phyloP scores from a whole-genome alignment of 64 coral and sea anemone species.

The Platygyra sinensis region DNA sequence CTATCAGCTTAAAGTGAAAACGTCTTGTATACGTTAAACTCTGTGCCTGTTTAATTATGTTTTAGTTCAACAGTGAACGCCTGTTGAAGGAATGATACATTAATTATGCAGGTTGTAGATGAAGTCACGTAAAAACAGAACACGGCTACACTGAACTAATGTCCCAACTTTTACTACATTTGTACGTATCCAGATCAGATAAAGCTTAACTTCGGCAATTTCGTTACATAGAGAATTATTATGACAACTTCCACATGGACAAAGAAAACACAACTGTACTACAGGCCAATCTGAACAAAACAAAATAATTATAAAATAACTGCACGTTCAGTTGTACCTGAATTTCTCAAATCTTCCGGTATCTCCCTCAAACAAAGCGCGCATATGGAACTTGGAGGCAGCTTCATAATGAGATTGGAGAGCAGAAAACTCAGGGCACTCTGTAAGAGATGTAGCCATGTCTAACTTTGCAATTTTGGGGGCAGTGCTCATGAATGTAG shows the following conservation, averaged over 20 bases:
- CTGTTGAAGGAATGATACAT: too few relatives aligned
- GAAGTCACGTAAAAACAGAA: too few relatives aligned
- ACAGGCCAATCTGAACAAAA: not conserved
- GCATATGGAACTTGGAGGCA: slow-evolving; percentile 63
- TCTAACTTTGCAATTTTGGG: not conserved
- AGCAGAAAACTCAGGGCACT: slow-evolving; percentile 23
- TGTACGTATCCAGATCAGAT: too few relatives aligned
- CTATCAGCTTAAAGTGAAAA: too few relatives aligned
- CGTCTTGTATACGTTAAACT: too few relatives aligned
- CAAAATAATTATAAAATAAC: not conserved
- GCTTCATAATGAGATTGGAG: slow-evolving; percentile 62
- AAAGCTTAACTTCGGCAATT: too few relatives aligned
- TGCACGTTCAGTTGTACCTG: slow-evolving; percentile 18
- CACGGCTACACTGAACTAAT: too few relatives aligned
- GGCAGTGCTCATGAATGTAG: not conserved
- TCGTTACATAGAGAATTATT: too few relatives aligned
- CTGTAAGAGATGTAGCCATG: slow-evolving; percentile 30
- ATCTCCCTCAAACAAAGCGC: slow-evolving; percentile 71
- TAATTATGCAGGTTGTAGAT: too few relatives aligned
- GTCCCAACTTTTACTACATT: too few relatives aligned
- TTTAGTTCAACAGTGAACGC: too few relatives aligned
- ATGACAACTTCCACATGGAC: not conserved
- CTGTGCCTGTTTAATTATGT: too few relatives aligned
- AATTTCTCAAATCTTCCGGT: slow-evolving; percentile 68
- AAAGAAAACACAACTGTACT: not conserved